Evolutionary conservation across 2,888 invertebrate genomes (phyloP).

Genomic region (Trachelus iudaicus): DNA sequence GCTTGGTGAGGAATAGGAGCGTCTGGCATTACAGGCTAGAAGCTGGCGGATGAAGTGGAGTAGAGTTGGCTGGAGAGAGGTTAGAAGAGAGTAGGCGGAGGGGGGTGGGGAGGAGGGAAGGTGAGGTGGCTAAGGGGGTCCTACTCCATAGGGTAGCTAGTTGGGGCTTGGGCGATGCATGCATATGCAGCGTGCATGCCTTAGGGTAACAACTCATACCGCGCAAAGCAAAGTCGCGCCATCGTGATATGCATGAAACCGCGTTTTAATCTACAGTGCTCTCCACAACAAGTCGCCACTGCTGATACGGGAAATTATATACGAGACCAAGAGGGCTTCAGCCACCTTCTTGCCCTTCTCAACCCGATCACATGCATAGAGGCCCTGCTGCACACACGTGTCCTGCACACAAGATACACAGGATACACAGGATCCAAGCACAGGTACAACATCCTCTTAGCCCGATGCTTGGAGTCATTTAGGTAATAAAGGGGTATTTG

Average conservation of each 20-base stretch:
- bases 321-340: too few species aligned
- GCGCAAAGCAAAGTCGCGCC: conserved; percentile 41
- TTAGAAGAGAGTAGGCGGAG: conserved; percentile 19
- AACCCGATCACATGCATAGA: background rate
- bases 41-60: conserved; percentile 14
- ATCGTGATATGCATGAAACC: conserved; percentile 53
- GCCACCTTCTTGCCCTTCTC: too few species aligned
- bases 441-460: too few species aligned
- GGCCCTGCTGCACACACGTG: background rate
- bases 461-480: too few species aligned
- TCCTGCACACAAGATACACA: too few species aligned
- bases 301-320: background rate
- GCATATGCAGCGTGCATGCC: conserved; percentile 62
- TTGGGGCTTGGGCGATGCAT: conserved; percentile 39
- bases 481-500: too few species aligned
- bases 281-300: conserved; percentile 10
- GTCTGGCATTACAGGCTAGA: too few species aligned
- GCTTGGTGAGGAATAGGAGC: too few species aligned
- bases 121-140: conserved; percentile 7
- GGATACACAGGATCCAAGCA: too few species aligned
- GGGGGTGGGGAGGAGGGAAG: conserved; percentile 15
- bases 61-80: conserved; percentile 20
- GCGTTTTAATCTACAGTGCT: conserved; percentile 44
- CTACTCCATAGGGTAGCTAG: conserved; percentile 21
- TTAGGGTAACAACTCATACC: conserved; percentile 59